These are phyloP conservation scores for Ganaspis sp. DNA, from an alignment of 1,140 invertebrate genomes.

Conservation along the genomic window DNA sequence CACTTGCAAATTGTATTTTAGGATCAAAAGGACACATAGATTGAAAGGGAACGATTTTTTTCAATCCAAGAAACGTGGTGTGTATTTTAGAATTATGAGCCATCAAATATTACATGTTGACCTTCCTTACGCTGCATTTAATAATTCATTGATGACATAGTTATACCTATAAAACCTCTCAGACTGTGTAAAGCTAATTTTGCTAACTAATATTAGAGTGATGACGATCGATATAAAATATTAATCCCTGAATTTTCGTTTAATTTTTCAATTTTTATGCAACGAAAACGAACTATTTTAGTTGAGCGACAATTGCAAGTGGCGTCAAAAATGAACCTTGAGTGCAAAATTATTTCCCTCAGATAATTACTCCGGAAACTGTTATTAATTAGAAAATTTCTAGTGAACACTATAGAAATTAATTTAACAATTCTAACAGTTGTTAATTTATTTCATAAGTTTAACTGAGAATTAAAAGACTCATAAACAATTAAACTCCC, in stretches of 20 bases:
- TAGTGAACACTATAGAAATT: too few species aligned
- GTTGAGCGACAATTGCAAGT: too few species aligned
- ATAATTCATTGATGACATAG: conserved; percentile 45
- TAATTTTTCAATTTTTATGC: not conserved
- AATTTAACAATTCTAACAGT: too few species aligned
- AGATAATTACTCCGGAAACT: too few species aligned
- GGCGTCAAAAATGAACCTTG: too few species aligned
- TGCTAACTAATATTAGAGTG: not conserved
- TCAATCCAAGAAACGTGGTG: not conserved
- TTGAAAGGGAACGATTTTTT: not conserved
- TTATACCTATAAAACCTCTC: conserved; percentile 17
- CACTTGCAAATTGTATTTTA: too few species aligned
- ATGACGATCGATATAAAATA: not conserved
- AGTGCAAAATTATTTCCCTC: too few species aligned
- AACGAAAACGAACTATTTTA: not conserved
- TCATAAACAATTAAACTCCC: too few species aligned
- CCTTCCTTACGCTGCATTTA: conserved; percentile 27
- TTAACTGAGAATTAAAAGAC: too few species aligned
- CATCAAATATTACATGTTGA: conserved; percentile 12
- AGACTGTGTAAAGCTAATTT: conserved; percentile 16
- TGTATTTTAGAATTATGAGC: conserved; percentile 7
- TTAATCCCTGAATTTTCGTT: not conserved
- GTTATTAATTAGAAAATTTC: too few species aligned
- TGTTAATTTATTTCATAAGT: too few species aligned
- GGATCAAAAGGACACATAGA: too few species aligned